Conservation (phyloP, 1,140 invertebrate genomes). For the Anastatus disparis region DNA sequence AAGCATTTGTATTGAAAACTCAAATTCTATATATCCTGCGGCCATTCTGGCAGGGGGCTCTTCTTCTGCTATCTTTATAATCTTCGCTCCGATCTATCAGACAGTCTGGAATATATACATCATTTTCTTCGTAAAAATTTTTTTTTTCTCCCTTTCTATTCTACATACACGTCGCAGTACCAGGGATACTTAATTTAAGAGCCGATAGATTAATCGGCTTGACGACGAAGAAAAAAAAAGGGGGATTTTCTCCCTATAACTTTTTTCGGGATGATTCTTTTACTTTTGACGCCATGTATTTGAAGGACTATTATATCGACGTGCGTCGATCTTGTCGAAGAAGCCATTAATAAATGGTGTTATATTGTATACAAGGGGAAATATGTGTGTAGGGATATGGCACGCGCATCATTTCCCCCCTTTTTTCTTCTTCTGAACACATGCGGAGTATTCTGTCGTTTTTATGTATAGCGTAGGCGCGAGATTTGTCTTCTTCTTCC, state of each 20-base stretch:
- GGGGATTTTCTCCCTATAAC: background rate
- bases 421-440: background rate
- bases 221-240: background rate
- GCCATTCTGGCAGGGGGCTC: no score
- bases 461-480: background rate
- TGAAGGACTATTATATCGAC: background rate
- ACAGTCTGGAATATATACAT: no score
- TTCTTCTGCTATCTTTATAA: no score
- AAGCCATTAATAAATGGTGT: constrained; percentile 29
- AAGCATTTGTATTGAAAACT: no score
- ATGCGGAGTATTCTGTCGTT: no score
- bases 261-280: background rate
- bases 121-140: no score
- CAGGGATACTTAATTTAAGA: constrained; percentile 21
- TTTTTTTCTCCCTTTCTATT: no score
- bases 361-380: background rate
- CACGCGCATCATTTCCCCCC: background rate
- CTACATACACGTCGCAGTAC: no score
- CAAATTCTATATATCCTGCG: no score
- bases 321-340: background rate
- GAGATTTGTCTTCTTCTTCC: constrained; percentile 12
- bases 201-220: constrained; percentile 24
- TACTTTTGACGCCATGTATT: background rate
- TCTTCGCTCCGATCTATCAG: no score
- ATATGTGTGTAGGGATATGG: background rate